These are phyloP conservation scores for Acronicta alni DNA, from an alignment of 2,888 invertebrate species.

Conservation along the genomic window DNA sequence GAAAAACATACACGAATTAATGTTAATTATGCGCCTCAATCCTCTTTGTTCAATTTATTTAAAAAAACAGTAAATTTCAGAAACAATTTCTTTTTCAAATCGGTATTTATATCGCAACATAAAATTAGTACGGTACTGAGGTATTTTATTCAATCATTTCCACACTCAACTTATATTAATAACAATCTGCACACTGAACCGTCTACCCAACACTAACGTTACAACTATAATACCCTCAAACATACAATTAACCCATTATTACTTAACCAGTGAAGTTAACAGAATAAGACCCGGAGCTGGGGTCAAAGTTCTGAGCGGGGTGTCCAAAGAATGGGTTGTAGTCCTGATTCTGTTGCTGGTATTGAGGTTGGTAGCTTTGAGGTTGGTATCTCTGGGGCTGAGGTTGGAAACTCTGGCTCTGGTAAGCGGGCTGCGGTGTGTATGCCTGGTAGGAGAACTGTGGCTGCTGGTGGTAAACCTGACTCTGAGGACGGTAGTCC, in stretches of 20 bases:
- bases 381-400: conserved; percentile 66
- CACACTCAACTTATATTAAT: not conserved
- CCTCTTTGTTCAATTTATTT: no score
- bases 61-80: not conserved
- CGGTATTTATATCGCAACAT: not conserved
- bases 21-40: no score
- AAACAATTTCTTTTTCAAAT: not conserved
- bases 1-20: no score
- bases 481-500: conserved; percentile 72
- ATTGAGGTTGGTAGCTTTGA: not conserved
- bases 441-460: conserved; percentile 81
- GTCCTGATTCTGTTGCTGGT: conserved; percentile 76
- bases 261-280: conserved; percentile 92
- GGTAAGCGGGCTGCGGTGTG: conserved; percentile 72
- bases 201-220: conserved; percentile 29
- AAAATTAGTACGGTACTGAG: no score
- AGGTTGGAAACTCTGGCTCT: conserved; percentile 64
- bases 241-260: conserved; percentile 18
- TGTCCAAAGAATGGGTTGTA: conserved; percentile 90
- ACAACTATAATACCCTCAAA: conserved; percentile 28
- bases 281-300: conserved; percentile 93
- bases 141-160: not conserved
- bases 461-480: conserved; percentile 81
- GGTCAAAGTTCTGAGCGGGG: conserved; percentile 93
- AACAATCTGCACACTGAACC: conserved; percentile 8